A percentile compares a stretch with the other conserved stretches of the same genome.
Evolutionary conservation across 1,140 invertebrate genomes (phyloP).

Genomic region (Drosophila takahashii): DNA sequence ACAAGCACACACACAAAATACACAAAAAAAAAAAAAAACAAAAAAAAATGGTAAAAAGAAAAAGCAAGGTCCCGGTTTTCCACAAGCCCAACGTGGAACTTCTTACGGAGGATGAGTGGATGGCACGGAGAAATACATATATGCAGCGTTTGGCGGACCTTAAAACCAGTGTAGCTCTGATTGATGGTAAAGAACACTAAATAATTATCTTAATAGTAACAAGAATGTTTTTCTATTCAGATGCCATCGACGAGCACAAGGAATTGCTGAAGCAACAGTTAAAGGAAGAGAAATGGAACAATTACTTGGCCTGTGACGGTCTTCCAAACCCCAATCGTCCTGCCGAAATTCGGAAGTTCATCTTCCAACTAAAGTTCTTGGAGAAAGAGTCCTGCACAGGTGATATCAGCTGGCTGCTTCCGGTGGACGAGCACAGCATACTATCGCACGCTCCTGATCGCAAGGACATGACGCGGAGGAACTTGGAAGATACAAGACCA

Average conservation of each 20-base stretch:
- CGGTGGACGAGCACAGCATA: slow-evolving; percentile 51
- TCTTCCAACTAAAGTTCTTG: slow-evolving; percentile 33
- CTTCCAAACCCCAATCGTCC: slow-evolving; percentile 56
- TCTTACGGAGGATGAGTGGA: slow-evolving; percentile 39
- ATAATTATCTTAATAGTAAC: not conserved
- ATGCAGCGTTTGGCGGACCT: slow-evolving; percentile 57
- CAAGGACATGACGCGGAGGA: slow-evolving; percentile 37
- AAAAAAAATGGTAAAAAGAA: slow-evolving; percentile 19
- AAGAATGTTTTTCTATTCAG: slow-evolving; percentile 6
- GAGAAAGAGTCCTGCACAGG: slow-evolving; percentile 12
- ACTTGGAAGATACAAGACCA: slow-evolving; percentile 16
- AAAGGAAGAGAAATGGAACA: slow-evolving; percentile 35
- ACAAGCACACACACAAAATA: slow-evolving; percentile 13
- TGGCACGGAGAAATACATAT: slow-evolving; percentile 26
- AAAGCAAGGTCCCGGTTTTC: not conserved
- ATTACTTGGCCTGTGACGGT: slow-evolving; percentile 63
- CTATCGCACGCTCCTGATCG: slow-evolving; percentile 34
- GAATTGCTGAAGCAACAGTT: slow-evolving; percentile 21
- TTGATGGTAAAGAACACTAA: slow-evolving; percentile 21
- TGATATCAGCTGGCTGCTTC: slow-evolving; percentile 48
- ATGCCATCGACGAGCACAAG: slow-evolving; percentile 34
- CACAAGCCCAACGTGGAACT: not conserved
- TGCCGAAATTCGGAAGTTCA: slow-evolving; percentile 50
- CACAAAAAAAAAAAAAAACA: slow-evolving; percentile 6
- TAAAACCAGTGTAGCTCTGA: slow-evolving; percentile 33